phyloP scores from a whole-genome alignment of 2,113 vertebrate genomes.

The Pelecanus crispus region DNA sequence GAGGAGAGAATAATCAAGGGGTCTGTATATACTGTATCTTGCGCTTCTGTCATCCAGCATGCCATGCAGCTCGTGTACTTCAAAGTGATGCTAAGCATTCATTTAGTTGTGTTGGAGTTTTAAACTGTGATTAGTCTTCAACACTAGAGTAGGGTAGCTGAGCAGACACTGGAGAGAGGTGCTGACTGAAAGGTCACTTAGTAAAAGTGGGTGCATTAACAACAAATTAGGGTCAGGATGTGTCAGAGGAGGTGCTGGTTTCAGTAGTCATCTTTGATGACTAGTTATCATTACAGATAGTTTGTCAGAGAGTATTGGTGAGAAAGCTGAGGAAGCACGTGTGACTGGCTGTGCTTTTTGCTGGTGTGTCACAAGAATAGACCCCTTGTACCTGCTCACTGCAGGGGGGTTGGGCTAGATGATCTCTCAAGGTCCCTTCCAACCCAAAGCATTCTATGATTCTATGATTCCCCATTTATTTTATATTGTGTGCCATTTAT shows the following conservation, averaged over 20 bases:
- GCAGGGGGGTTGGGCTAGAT: too few species aligned
- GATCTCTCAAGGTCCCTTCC: too few species aligned
- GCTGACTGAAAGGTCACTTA: background rate
- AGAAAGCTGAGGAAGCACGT: background rate
- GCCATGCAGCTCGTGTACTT: rapidly evolving
- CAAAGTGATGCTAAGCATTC: background rate
- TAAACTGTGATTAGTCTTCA: background rate
- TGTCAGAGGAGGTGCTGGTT: background rate
- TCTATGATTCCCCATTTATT: background rate
- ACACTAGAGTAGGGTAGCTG: background rate
- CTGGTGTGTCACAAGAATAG: background rate
- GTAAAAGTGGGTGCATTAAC: background rate
- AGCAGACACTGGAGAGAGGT: background rate
- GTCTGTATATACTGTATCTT: background rate
- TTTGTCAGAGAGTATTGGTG: background rate
- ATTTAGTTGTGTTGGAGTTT: background rate
- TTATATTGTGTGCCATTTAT: background rate
- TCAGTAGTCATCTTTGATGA: background rate
- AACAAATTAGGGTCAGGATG: background rate
- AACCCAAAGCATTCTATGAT: too few species aligned
- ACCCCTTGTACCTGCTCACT: background rate
- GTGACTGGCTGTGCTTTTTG: background rate
- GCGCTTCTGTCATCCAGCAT: background rate
- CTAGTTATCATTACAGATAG: background rate
- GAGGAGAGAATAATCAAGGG: background rate